A percentile compares a stretch with the other conserved stretches of the same genome.
phyloP scores from a whole-genome alignment of 2,888 invertebrate genomes.

The Pyrocoelia pectoralis region DNA sequence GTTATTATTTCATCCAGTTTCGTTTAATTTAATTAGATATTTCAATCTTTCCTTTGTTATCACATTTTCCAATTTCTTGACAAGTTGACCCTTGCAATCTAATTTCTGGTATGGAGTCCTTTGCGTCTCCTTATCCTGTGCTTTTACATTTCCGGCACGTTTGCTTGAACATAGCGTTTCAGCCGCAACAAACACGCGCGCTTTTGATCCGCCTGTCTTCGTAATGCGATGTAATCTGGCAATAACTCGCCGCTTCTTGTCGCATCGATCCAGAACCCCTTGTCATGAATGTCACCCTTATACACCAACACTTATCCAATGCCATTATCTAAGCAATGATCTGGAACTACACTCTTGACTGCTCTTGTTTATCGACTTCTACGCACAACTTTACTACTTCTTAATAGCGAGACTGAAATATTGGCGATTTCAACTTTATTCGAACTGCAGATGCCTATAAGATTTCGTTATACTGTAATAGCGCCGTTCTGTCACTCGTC shows the following conservation, averaged over 20 bases:
- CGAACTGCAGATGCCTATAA: slow-evolving; percentile 24
- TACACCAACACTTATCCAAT: slow-evolving; percentile 36
- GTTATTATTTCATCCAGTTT: slow-evolving; percentile 54
- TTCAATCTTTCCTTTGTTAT: slow-evolving; percentile 53
- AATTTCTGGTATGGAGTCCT: slow-evolving; percentile 43
- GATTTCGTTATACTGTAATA: slow-evolving; percentile 22
- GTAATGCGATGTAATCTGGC: slow-evolving; percentile 48
- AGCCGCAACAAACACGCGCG: slow-evolving; percentile 34
- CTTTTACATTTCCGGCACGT: slow-evolving; percentile 45
- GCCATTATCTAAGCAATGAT: slow-evolving; percentile 40
- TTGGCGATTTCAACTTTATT: slow-evolving; percentile 28
- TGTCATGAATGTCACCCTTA: slow-evolving; percentile 35
- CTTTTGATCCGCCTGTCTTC: slow-evolving; percentile 47
- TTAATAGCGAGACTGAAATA: slow-evolving; percentile 26
- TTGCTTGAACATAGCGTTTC: slow-evolving; percentile 38
- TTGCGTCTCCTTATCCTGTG: slow-evolving; percentile 42
- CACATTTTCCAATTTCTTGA: slow-evolving; percentile 41
- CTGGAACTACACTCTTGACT: slow-evolving; percentile 29
- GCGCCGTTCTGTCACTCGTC: slow-evolving; percentile 29
- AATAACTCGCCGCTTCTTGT: slow-evolving; percentile 44
- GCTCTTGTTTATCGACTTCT: slow-evolving; percentile 30
- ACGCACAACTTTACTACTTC: slow-evolving; percentile 27
- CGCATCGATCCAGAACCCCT: slow-evolving; percentile 25
- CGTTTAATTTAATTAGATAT: slow-evolving; percentile 56
- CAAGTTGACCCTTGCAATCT: slow-evolving; percentile 45